A percentile compares a stretch with the other conserved stretches of the same genome.
Conservation (phyloP, 2,797 vertebrate species). For the Pelobates cultripes region DNA sequence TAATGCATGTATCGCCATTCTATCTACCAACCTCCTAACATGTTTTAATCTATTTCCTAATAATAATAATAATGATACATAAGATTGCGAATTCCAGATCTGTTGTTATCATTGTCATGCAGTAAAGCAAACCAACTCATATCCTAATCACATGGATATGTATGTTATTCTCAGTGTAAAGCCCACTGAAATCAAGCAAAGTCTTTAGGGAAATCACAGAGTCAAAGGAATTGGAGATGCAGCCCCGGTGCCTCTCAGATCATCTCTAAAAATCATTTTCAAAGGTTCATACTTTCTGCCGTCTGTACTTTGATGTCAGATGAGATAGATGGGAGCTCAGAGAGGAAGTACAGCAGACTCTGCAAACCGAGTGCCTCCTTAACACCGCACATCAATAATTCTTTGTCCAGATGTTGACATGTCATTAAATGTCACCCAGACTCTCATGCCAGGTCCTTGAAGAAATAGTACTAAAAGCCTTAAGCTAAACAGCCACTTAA, state of each 20-base stretch:
- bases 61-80: neutral
- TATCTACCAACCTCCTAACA: no score
- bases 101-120: neutral
- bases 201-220: slow-evolving; percentile 54
- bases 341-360: neutral
- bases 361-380: slow-evolving; percentile 13
- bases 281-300: slow-evolving; percentile 50
- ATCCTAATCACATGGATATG: slow-evolving; percentile 7
- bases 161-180: slow-evolving; percentile 38
- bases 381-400: slow-evolving; percentile 39
- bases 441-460: slow-evolving; percentile 42
- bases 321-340: slow-evolving; percentile 7
- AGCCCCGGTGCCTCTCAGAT: slow-evolving; percentile 32
- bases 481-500: slow-evolving; percentile 8
- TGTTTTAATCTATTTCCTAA: neutral
- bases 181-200: slow-evolving; percentile 26
- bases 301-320: slow-evolving; percentile 27
- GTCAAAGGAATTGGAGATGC: slow-evolving; percentile 40
- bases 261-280: slow-evolving; percentile 43
- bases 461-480: slow-evolving; percentile 12
- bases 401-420: slow-evolving; percentile 31
- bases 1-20: no score
- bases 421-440: slow-evolving; percentile 25
- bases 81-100: neutral
- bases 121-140: slow-evolving; percentile 5